phyloP scores from a whole-genome alignment of 1,140 invertebrate species.

The Listronotus oregonensis region DNA sequence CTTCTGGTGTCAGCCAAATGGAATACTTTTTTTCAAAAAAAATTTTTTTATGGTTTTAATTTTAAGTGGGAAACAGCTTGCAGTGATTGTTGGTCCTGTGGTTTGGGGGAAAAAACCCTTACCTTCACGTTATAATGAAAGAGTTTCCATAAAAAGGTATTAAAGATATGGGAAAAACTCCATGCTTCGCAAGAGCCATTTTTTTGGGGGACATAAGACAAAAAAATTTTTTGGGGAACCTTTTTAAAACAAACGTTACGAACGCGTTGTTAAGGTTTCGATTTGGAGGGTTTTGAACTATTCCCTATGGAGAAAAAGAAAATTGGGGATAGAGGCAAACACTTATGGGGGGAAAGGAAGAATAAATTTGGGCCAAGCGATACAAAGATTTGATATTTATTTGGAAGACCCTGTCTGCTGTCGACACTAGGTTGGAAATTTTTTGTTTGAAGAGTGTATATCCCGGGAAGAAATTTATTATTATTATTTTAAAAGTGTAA shows the following conservation, averaged over 20 bases:
- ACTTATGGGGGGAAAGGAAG: conserved; percentile 84
- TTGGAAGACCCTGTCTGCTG: conserved; percentile 81
- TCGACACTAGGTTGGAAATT: conserved; percentile 72
- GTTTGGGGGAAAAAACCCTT: conserved; percentile 80
- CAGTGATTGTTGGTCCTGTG: conserved; percentile 74
- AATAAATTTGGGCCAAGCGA: conserved; percentile 84
- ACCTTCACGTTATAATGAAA: conserved; percentile 76
- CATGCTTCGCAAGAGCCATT: conserved; percentile 68
- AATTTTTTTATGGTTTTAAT: conserved; percentile 63
- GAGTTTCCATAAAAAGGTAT: conserved; percentile 70
- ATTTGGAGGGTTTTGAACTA: conserved; percentile 71
- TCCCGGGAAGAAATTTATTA: conserved; percentile 13
- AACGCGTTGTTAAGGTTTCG: conserved; percentile 65
- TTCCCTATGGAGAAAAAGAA: conserved; percentile 78
- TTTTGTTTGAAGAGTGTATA: conserved; percentile 69
- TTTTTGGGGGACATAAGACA: conserved; percentile 59
- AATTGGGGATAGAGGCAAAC: conserved; percentile 82
- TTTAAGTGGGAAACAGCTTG: conserved; percentile 63
- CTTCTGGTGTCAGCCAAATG: conserved; percentile 46
- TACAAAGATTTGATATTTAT: conserved; percentile 83
- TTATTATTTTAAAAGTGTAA: too few species aligned
- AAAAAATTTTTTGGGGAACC: conserved; percentile 68
- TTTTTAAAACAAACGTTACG: conserved; percentile 61
- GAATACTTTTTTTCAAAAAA: conserved; percentile 56
- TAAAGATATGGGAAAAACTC: conserved; percentile 60